phyloP scores from a whole-genome alignment of 2,797 vertebrate species.

The Macropodus opercularis region DNA sequence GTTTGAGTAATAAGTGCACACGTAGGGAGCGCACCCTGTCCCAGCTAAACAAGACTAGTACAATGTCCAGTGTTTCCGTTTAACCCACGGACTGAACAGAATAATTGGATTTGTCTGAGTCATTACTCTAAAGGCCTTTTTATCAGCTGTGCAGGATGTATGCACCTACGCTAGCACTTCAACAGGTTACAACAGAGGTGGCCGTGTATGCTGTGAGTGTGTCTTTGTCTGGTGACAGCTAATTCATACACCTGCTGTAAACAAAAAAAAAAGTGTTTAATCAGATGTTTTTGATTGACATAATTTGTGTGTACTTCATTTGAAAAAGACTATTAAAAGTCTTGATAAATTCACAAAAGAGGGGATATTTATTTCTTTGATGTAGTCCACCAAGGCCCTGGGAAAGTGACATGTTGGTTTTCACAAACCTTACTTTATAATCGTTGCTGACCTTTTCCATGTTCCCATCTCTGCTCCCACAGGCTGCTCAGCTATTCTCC shows the following conservation, averaged over 20 bases:
- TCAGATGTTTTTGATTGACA: conserved; percentile 63
- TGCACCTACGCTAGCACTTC: conserved; percentile 38
- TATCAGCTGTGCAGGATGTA: conserved; percentile 39
- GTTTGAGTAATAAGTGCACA: conserved; percentile 23
- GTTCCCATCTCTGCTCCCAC: conserved; percentile 3
- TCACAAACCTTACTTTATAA: conserved; percentile 4
- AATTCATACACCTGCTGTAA: conserved; percentile 63
- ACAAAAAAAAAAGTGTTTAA: conserved; percentile 46
- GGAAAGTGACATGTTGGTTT: conserved; percentile 6
- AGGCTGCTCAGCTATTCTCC: conserved; percentile 11
- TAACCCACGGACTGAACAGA: conserved; percentile 21
- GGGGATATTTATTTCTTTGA: not conserved
- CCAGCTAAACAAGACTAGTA: conserved; percentile 22
- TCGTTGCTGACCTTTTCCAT: conserved; percentile 37
- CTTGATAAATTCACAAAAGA: conserved; percentile 54
- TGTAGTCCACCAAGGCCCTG: conserved; percentile 8
- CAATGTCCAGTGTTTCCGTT: conserved; percentile 7
- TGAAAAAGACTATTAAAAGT: conserved; percentile 74
- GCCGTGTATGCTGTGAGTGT: conserved; percentile 43
- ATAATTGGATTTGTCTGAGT: conserved; percentile 43
- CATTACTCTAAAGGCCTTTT: conserved; percentile 48
- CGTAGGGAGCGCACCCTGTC: conserved; percentile 19
- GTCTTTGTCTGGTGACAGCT: conserved; percentile 50
- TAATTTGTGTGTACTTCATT: conserved; percentile 66
- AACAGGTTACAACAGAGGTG: conserved; percentile 38